phyloP scores from a whole-genome alignment of 1,140 invertebrate genomes.

The Sminthurinus signatus region DNA sequence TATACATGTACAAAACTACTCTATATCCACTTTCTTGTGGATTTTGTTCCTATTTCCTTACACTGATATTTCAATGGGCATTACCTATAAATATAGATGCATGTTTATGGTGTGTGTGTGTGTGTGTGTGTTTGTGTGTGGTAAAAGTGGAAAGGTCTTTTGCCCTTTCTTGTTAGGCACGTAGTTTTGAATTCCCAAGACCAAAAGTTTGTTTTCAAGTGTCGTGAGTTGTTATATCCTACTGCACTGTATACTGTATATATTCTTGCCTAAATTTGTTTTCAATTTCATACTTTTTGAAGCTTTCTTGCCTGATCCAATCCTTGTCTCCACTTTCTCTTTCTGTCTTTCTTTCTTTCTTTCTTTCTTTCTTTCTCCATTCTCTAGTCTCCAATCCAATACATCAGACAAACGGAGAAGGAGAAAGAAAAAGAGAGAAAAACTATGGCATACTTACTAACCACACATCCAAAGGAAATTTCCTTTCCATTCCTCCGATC shows the following conservation, averaged over 20 bases:
- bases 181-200: conserved; percentile 19
- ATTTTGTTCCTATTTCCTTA: no score
- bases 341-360: conserved; percentile 1
- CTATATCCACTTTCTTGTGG: no score
- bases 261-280: conserved; percentile 28
- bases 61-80: no score
- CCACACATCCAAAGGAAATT: no score
- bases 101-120: background rate
- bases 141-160: background rate
- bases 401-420: no score
- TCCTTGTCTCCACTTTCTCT: conserved; percentile 17
- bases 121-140: background rate
- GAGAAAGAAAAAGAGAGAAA: no score
- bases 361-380: background rate
- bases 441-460: no score
- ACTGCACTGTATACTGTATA: no score
- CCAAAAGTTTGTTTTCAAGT: conserved; percentile 30
- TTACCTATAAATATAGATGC: background rate
- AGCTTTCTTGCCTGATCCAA: conserved; percentile 26
- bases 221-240: conserved; percentile 9
- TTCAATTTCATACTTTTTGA: conserved; percentile 38
- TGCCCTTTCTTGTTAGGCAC: conserved; percentile 10
- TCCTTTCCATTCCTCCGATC: no score
- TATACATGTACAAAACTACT: no score
- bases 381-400: background rate